phyloP scores from a whole-genome alignment of 2,797 vertebrate genomes.

The Sebastes paucispinis region DNA sequence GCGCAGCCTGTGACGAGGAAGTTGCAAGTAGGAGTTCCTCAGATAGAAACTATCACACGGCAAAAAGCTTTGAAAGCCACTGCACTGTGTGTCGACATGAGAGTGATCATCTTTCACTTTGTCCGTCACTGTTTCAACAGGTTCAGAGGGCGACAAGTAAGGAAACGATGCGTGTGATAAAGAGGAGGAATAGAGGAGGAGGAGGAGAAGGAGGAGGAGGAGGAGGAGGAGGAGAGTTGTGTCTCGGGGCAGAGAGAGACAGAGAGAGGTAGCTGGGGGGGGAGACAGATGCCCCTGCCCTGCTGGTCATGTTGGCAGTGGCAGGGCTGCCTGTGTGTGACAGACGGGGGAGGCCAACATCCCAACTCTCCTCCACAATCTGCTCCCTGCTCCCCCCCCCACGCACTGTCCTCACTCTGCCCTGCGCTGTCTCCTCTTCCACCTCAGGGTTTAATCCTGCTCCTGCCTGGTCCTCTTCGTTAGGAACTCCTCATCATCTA shows the following conservation, averaged over 20 bases:
- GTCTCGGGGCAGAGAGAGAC: constrained; percentile 49
- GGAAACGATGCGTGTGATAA: background rate
- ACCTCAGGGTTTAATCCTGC: constrained; percentile 33
- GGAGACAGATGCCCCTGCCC: constrained; percentile 80
- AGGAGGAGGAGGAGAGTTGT: constrained; percentile 32
- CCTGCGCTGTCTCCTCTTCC: constrained; percentile 7
- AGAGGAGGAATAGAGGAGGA: constrained; percentile 16
- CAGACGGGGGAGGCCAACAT: constrained; percentile 72
- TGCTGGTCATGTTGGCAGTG: constrained; percentile 81
- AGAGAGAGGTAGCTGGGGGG: constrained; percentile 65
- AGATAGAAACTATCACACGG: background rate
- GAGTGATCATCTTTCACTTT: background rate
- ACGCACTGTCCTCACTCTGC: constrained; percentile 43
- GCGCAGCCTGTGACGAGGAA: background rate
- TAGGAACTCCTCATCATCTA: background rate
- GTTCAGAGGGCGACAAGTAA: constrained; percentile 30
- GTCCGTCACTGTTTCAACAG: constrained; percentile 22
- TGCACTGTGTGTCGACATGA: background rate
- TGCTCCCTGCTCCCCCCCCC: constrained; percentile 32
- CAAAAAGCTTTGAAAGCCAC: background rate
- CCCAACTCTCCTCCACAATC: constrained; percentile 65
- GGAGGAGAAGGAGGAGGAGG: constrained; percentile 28
- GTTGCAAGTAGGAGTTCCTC: background rate
- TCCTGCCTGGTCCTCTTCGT: background rate
- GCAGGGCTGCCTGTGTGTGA: constrained; percentile 69